phyloP scores from a whole-genome alignment of 2,888 invertebrate genomes.

The Proisotoma minuta region DNA sequence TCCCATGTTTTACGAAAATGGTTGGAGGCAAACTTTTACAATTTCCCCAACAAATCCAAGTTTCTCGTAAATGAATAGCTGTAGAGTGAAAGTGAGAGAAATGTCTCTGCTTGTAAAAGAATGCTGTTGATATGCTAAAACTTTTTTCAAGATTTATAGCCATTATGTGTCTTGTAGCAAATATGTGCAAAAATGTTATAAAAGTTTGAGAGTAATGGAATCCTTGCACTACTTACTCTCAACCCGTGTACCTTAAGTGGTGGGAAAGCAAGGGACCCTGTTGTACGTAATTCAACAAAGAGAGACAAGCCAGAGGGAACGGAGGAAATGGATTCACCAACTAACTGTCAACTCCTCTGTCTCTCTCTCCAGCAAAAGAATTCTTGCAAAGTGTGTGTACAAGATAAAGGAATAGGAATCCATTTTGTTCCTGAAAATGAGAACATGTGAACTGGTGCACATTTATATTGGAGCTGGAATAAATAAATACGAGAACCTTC shows the following conservation, averaged over 20 bases:
- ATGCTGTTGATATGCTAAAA: conserved; percentile 15
- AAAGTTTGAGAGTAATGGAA: conserved; percentile 5
- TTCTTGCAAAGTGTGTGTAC: no score
- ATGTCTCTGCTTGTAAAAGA: no score
- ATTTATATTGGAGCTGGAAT: not conserved
- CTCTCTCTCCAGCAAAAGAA: not conserved
- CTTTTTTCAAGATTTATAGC: conserved; percentile 17
- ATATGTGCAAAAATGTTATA: conserved; percentile 21
- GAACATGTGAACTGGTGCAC: conserved; percentile 14
- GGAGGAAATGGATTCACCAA: not conserved
- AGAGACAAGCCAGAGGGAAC: not conserved
- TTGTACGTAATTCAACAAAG: not conserved
- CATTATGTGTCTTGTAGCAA: conserved; percentile 16
- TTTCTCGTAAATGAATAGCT: no score
- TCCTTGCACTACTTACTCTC: not conserved
- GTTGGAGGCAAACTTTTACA: no score
- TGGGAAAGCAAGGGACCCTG: not conserved
- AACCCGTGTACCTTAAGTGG: not conserved
- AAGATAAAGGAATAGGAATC: conserved; percentile 28
- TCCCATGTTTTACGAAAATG: no score
- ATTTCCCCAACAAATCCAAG: no score
- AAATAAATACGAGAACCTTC: not conserved
- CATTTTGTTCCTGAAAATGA: conserved; percentile 32
- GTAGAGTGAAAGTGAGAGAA: no score
- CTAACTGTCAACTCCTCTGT: conserved; percentile 6